Evolutionary conservation across 2,888 invertebrate species (phyloP), one percentile per base, ranked within the genome.

Genomic region (Neoaliturus tenellus): DNA sequence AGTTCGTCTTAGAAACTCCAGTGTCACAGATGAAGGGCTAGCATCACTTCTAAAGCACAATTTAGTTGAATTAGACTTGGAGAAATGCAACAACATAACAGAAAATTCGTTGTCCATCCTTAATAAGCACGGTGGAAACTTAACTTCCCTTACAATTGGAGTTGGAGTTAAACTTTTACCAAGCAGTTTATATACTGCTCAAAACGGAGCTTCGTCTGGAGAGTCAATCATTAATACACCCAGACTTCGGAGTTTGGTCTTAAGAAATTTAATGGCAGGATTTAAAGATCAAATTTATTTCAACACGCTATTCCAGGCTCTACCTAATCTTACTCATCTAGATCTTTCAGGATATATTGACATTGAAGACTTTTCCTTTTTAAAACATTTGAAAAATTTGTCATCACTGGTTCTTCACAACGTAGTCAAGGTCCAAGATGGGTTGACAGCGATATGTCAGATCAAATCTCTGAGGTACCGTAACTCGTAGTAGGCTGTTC

Each of bases 351-450:
- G 94, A 87, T 95, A 95, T 88, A 91, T 91, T 85, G 92, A 93
- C 35, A 90, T 94, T 28, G 92, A 92, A n/a, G 92, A 94, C 85
- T 93, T 97, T 84, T 93, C 93, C 88, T 95, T 94, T 89, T 91
- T 96, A 35, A 91, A 92, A 81, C 92, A 93, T 86, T 90, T 97
- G 87, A 92, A 93, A 39, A 93, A 94, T 88, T 91, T 98, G 86
- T 92, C 93, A 28, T 95, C 95, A 0, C 91, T 98, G 20, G 93
- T 96, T 86, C 91, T 98, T 71, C 96, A 97, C 89, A 96, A 97
- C 91, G 96, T 98, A 4, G 93, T 93, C 78, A 92, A 93, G 90
- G 91, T 95, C 28, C 93, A 93, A 87, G 91, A 89, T 69, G 90
- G 90, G n/a, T 88, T 92, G 67, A 87, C 89, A 31, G 88, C 89